Conservation (phyloP, 1,140 invertebrate species). For the Drosophila repletoides region DNA sequence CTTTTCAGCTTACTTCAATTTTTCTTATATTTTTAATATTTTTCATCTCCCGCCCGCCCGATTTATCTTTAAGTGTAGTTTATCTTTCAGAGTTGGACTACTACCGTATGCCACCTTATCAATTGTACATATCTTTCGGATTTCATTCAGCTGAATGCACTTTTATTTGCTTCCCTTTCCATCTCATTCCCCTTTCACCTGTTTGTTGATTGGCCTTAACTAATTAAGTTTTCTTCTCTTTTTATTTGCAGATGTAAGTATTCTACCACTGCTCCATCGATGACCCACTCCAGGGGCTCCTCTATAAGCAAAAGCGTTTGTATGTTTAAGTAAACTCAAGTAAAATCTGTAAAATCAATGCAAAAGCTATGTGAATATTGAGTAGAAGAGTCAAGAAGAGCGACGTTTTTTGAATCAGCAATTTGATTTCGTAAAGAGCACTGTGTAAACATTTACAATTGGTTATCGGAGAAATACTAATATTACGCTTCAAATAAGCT, state of each 20-base stretch:
- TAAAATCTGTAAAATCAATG: not conserved
- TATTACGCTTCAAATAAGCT: no score
- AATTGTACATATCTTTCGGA: slow-evolving; percentile 30
- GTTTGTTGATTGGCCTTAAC: slow-evolving; percentile 64
- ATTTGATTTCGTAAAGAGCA: no score
- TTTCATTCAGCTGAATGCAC: slow-evolving; percentile 31
- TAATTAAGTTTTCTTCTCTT: slow-evolving; percentile 66
- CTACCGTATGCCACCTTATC: slow-evolving; percentile 33
- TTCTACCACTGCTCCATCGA: slow-evolving; percentile 1
- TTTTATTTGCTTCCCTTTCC: slow-evolving; percentile 30
- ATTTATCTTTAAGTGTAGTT: not conserved
- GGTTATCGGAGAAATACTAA: no score
- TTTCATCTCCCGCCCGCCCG: no score
- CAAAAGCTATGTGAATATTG: not conserved
- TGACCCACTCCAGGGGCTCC: slow-evolving; percentile 1
- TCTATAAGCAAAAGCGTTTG: slow-evolving; percentile 7
- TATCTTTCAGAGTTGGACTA: slow-evolving; percentile 16
- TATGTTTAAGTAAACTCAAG: slow-evolving; percentile 10
- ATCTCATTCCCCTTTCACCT: not conserved
- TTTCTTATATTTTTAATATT: no score
- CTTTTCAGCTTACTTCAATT: no score
- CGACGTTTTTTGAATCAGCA: no score
- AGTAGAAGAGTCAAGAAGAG: not conserved
- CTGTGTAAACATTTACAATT: no score
- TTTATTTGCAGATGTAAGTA: slow-evolving; percentile 78